Percentiles rank a stretch among this genome's conserved stretches.
Conservation (phyloP, 2,113 vertebrate genomes). For the Ictalurus punctatus region DNA sequence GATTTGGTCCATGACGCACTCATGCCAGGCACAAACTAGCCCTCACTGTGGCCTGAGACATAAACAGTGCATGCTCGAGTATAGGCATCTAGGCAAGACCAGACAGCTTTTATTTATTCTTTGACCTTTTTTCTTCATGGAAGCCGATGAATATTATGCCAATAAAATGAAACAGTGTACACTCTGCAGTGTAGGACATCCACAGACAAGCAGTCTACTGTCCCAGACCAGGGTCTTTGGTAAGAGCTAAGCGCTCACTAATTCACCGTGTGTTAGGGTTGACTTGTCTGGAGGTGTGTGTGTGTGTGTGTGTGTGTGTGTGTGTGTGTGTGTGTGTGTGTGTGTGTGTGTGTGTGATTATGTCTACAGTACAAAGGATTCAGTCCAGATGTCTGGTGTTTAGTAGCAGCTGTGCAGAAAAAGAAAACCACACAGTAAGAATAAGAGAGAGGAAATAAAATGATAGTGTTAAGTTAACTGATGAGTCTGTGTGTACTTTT, state of each 20-base stretch:
- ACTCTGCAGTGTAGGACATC: background rate
- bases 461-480: conserved; percentile 24
- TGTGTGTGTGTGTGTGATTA: conserved; percentile 25
- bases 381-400: conserved; percentile 45
- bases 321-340: conserved; percentile 17
- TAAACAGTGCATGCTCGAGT: conserved; percentile 12
- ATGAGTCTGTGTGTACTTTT: conserved; percentile 29
- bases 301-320: conserved; percentile 33
- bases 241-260: background rate
- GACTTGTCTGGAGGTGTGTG: conserved; percentile 4
- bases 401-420: conserved; percentile 36
- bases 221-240: background rate
- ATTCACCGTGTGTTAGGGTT: background rate
- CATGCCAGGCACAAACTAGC: conserved; percentile 25
- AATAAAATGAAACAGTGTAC: background rate
- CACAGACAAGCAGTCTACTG: background rate
- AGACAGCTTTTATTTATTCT: conserved; percentile 30
- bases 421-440: background rate
- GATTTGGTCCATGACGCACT: conserved; percentile 46
- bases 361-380: conserved; percentile 22
- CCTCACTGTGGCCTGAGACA: conserved; percentile 17
- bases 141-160: background rate
- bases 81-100: background rate
- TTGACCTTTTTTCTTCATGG: conserved; percentile 31
- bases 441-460: background rate